Percentiles rank a stretch among this genome's conserved stretches.
Evolutionary conservation across 2,113 vertebrate genomes (phyloP).

Genomic region (Cyrtonyx montezumae): DNA sequence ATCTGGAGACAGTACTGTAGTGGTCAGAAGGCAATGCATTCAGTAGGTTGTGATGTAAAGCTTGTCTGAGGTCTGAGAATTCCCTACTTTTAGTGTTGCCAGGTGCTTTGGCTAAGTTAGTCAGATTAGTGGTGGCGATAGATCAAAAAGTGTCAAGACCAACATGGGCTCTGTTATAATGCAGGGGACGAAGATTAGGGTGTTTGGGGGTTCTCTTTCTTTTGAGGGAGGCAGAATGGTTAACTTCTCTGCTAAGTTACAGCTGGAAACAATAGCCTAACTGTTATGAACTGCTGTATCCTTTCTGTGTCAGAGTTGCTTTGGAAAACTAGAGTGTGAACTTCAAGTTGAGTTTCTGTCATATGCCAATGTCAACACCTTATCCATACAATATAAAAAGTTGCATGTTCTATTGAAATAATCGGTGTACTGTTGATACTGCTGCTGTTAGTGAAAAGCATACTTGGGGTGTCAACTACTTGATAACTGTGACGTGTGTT

Average conservation of each 20-base stretch:
- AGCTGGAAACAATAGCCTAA: background rate
- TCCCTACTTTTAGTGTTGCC: background rate
- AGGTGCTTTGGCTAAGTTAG: background rate
- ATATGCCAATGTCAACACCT: background rate
- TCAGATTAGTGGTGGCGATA: background rate
- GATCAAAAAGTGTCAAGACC: background rate
- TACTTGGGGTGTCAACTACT: background rate
- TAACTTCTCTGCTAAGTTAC: background rate
- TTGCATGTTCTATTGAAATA: background rate
- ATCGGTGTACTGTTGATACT: background rate
- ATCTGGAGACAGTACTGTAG: background rate
- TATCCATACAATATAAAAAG: background rate
- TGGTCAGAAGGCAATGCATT: background rate
- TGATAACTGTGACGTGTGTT: background rate
- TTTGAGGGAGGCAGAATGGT: background rate
- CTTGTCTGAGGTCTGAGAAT: background rate
- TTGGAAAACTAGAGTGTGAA: background rate
- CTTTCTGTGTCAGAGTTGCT: background rate
- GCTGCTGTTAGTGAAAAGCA: background rate
- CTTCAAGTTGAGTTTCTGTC: background rate
- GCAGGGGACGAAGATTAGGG: background rate
- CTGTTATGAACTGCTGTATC: accelerated
- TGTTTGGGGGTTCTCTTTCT: background rate
- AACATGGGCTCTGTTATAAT: background rate
- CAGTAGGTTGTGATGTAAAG: background rate